Evolutionary conservation across 2,113 vertebrate genomes (phyloP), one percentile per base, ranked within the genome.

Genomic region (Odontophorus gujanensis): DNA sequence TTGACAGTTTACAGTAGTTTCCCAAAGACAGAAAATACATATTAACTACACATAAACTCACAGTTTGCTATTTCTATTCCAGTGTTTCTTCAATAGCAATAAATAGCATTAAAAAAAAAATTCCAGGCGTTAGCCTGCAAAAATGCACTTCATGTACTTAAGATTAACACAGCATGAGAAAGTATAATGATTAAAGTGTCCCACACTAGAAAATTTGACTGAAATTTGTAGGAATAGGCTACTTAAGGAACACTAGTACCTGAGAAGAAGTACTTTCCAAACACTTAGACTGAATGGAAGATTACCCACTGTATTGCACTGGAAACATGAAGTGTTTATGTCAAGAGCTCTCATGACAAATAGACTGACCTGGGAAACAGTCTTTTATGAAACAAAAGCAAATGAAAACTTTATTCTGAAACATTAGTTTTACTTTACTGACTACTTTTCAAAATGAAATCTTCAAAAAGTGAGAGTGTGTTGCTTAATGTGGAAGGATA

Each of bases 401-500:
- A 67, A 34, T 8, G 1, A 43, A 72, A 65, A 42, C 32, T 55
- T 72, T 65, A 3, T 5, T 58, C 50, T 42, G n/a, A 80, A 82
- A 76, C 82, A 55, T 4, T 43, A 15, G 7, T 57, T 20, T 75
- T 36, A 32, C 16, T 68, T 84, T 50, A 62, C 30, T 19, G 2
- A 26, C 79, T 53, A 55, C 25, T 83, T 83, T 74, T 58, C 38
- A 50, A 71, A 81, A 28, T 36, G 12, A 75, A 72, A 4, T 43
- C 40, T 18, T 77, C 50, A 48, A 48, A 63, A 61, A 86, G 43
- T 16, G 2, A 83, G 55, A 11, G 10, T 18, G 14, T 12, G 28
- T 25, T 50, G 57, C 57, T 84, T 81, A 69, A 90, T 32, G 69
- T 19, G 16, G 86, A 93, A 92, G 50, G 22, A 71, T 50, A 36